Percentiles rank a stretch among this genome's conserved stretches.
Evolutionary conservation across 2,888 invertebrate species (phyloP).

Genomic region (Deladenus siricidicola): DNA sequence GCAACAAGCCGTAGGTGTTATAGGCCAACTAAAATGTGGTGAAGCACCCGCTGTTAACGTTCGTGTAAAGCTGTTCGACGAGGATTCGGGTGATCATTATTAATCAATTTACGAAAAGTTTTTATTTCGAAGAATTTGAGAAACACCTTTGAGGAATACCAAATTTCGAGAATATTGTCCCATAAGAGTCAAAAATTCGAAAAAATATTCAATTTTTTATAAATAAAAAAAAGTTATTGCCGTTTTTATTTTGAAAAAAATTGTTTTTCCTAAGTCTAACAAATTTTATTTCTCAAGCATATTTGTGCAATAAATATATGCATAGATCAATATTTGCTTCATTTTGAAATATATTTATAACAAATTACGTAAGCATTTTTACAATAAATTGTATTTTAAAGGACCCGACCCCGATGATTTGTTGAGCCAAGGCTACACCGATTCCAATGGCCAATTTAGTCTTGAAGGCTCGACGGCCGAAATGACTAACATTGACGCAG

Average conservation of each 20-base stretch:
- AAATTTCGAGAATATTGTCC: neutral
- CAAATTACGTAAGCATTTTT: too few relatives aligned
- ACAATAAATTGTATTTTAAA: neutral
- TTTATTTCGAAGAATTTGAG: neutral
- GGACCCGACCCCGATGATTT: conserved; percentile 49
- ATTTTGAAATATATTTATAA: too few relatives aligned
- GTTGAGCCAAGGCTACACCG: conserved; percentile 40
- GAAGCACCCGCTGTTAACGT: conserved; percentile 41
- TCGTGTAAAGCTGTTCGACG: conserved; percentile 49
- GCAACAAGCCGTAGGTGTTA: conserved; percentile 28
- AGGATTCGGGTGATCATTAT: conserved; percentile 35
- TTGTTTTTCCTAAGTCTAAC: too few relatives aligned
- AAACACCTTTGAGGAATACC: neutral
- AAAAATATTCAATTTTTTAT: too few relatives aligned
- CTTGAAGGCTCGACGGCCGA: conserved; percentile 16
- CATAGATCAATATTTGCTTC: too few relatives aligned
- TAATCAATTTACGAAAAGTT: neutral
- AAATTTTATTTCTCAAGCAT: neutral
- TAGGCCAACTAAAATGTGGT: conserved; percentile 45
- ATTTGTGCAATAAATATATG: too few relatives aligned
- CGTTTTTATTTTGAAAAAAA: too few relatives aligned
- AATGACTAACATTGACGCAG: conserved; percentile 47
- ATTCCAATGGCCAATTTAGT: conserved; percentile 40
- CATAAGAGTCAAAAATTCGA: too few relatives aligned
- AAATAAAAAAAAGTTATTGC: too few relatives aligned